Conservation (phyloP, 2,797 vertebrate species). For the Rhynchonycteris naso region DNA sequence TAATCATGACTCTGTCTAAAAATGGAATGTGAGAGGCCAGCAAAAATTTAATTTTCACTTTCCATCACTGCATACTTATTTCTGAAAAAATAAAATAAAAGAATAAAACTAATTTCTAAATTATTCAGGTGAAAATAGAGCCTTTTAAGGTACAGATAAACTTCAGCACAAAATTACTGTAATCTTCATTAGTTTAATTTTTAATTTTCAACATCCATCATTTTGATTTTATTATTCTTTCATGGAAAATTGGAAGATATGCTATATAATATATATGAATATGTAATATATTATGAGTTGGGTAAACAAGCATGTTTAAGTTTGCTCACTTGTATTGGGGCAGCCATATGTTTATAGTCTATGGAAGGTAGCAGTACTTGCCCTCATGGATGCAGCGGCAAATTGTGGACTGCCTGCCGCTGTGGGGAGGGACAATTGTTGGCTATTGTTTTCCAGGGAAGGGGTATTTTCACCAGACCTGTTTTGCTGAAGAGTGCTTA, state of each 20-base stretch:
- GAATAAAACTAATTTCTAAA: not conserved
- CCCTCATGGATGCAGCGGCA: too few species aligned
- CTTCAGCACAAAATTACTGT: not conserved
- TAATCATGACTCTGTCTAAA: not conserved
- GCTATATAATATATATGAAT: not conserved
- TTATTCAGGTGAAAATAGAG: not conserved
- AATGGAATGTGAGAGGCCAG: not conserved
- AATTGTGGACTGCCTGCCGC: too few species aligned
- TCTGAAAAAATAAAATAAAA: not conserved
- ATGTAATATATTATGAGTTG: not conserved
- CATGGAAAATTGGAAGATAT: not conserved
- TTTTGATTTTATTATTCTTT: not conserved
- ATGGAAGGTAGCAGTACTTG: too few species aligned
- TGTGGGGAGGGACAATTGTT: too few species aligned
- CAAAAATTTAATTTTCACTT: not conserved
- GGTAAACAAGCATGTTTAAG: too few species aligned
- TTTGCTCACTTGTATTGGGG: too few species aligned
- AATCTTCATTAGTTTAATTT: not conserved
- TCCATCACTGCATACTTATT: not conserved
- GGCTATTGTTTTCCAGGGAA: too few species aligned
- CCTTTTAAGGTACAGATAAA: not conserved
- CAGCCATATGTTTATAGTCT: too few species aligned
- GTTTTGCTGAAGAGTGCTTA: too few species aligned
- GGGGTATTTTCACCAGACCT: too few species aligned
- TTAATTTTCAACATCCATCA: not conserved